These are phyloP conservation scores for Aquatica leii DNA, from an alignment of 2,888 invertebrate species.

Conservation along the genomic window DNA sequence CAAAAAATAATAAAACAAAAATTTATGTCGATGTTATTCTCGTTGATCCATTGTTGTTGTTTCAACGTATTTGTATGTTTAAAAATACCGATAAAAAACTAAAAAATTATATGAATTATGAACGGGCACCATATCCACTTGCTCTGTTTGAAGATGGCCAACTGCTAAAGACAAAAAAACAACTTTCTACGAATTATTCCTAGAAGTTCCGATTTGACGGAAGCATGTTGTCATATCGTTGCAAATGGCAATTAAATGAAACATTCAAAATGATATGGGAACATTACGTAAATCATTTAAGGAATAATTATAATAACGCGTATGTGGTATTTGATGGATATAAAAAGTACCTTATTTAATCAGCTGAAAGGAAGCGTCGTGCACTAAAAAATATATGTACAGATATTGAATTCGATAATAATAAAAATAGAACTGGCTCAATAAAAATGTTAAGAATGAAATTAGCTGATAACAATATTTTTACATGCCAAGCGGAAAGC, in stretches of 20 bases:
- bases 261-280: background rate
- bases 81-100: slow-evolving; percentile 13
- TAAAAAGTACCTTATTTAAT: background rate
- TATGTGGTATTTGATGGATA: slow-evolving; percentile 6
- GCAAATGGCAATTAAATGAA: slow-evolving; percentile 9
- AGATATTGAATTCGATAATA: background rate
- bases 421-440: background rate
- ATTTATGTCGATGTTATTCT: slow-evolving; percentile 26
- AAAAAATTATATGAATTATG: slow-evolving; percentile 1
- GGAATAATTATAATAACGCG: slow-evolving; percentile 5
- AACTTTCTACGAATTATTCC: slow-evolving; percentile 2
- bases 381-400: background rate
- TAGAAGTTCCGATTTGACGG: slow-evolving; percentile 7
- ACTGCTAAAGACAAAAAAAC: slow-evolving; percentile 9
- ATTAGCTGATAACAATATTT: slow-evolving; percentile 9
- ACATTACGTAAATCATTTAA: slow-evolving; percentile 9
- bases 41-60: slow-evolving; percentile 32
- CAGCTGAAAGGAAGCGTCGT: slow-evolving; percentile 4
- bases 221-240: slow-evolving; percentile 9
- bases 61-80: slow-evolving; percentile 22
- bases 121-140: slow-evolving; percentile 9
- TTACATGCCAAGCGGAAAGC: slow-evolving; percentile 47
- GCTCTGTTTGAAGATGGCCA: background rate
- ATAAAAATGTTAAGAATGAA: slow-evolving; percentile 4
- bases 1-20: slow-evolving; percentile 27